Percentiles rank a stretch among this genome's conserved stretches.
These are phyloP conservation scores for Malurus splendens DNA, from an alignment of 2,797 vertebrate species.

Conservation along the genomic window DNA sequence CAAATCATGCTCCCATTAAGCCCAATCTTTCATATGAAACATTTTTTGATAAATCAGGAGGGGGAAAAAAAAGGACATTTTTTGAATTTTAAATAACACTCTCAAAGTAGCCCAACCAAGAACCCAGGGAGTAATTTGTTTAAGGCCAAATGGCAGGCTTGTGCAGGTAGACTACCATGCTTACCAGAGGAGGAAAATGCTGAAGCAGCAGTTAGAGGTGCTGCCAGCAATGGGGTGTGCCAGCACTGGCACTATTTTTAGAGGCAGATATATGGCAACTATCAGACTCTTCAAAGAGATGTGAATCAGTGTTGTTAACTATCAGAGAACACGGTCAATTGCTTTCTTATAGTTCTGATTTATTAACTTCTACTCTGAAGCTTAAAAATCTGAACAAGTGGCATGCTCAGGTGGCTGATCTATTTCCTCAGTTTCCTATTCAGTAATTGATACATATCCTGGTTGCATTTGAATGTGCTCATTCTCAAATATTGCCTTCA, in stretches of 20 bases:
- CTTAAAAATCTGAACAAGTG: not conserved
- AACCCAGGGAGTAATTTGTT: not conserved
- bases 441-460: not conserved
- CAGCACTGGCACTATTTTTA: not conserved
- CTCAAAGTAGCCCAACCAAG: not conserved
- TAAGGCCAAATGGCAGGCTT: not conserved
- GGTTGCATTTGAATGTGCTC: not conserved
- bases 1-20: not conserved
- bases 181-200: not conserved
- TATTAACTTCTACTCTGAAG: not conserved
- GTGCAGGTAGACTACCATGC: not conserved
- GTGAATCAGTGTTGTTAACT: not conserved
- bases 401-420: not conserved
- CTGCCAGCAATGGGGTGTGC: not conserved
- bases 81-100: not conserved
- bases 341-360: not conserved
- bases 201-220: not conserved
- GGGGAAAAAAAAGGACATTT: not conserved
- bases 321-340: not conserved
- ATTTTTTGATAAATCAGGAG: conserved; percentile 12
- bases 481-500: not conserved
- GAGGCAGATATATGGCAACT: not conserved
- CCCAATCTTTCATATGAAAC: not conserved
- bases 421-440: not conserved
- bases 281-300: not conserved